Base-by-base conservation (phyloP, 2,888 invertebrate species). In the Neoscelio sp. region DNA sequence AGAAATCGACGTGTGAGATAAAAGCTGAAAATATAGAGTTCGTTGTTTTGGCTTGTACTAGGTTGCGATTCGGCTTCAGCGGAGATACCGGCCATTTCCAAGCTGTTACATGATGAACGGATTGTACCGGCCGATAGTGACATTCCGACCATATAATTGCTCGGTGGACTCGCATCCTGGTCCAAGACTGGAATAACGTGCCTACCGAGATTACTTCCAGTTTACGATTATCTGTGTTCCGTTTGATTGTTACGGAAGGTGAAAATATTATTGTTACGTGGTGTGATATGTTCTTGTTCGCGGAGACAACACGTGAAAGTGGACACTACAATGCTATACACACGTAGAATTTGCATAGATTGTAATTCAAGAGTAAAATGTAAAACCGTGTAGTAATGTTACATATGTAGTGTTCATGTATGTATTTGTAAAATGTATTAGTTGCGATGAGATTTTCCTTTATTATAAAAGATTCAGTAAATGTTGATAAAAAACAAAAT, bases 41-140 rank as follows among this genome's bases (percentile, higher is more conserved):
- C 50, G 54, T 73, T 75, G 68, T 71, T 80, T 80, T 46, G 64
- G 54, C 44, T 58, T 30, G 46, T 33, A 33, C 26, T 50, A 65
- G 64, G 30, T 75, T 56, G 26, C 52, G 42, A 50, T 58, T 50
- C 33, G 44, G 28, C 17, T 44, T 23, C 56, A 65, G 71, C 35
- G n/a, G 56, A 58, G 52, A 44, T 30, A 17, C 48, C 30, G 58
- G 71, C 64, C 68, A 68, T 82, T 78, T 74, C 75, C 85, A 84
- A 86, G 86, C 86, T 86, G 86, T 85, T 86, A 82, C 86, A 85
- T 86, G 85, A 86, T 82, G 83, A 85, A 86, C 83, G 82, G 71
- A 82, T 62, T 65, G 82, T 80, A 58, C 81, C 85, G 73, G 82
- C 83, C 82, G 83, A 85, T 84, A 81, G 77, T 85, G 83, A 84